Conservation (phyloP, 2,888 invertebrate genomes). For the Leptinotarsa juncta region DNA sequence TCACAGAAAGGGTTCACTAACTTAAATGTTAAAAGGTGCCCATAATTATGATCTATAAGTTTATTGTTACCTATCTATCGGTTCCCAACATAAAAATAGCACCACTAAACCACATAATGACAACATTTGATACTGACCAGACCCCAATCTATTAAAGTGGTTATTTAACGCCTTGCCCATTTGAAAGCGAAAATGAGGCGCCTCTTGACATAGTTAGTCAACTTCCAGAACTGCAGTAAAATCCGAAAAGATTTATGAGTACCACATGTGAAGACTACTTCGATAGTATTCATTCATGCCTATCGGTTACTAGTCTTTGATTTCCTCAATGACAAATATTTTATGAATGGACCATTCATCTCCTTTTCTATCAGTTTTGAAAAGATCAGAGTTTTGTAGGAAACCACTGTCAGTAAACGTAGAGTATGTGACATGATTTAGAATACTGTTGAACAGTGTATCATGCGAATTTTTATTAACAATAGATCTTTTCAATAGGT, state of each 20-base stretch:
- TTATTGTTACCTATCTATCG: neutral
- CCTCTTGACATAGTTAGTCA: constrained; percentile 30
- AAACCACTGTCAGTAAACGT: no score
- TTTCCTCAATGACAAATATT: neutral
- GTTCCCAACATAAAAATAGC: neutral
- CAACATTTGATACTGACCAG: constrained; percentile 16
- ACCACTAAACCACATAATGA: constrained; percentile 25
- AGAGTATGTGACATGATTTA: no score
- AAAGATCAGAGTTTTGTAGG: no score
- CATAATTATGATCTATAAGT: no score
- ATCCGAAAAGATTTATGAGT: constrained; percentile 35
- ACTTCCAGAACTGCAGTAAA: constrained; percentile 22
- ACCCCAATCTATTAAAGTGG: constrained; percentile 24
- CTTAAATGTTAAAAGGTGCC: no score
- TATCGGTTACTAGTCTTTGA: neutral
- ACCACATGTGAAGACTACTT: constrained; percentile 27
- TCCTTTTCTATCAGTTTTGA: neutral
- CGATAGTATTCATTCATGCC: constrained; percentile 25
- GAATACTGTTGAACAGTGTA: no score
- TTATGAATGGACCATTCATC: neutral
- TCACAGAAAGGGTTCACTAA: no score
- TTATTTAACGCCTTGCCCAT: constrained; percentile 39
- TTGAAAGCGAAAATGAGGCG: constrained; percentile 32
- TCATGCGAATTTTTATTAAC: no score
- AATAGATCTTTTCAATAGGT: no score